Evolutionary conservation across 1,140 invertebrate genomes (phyloP), one percentile per base, ranked within the genome.

Genomic region (Drosophila triauraria): DNA sequence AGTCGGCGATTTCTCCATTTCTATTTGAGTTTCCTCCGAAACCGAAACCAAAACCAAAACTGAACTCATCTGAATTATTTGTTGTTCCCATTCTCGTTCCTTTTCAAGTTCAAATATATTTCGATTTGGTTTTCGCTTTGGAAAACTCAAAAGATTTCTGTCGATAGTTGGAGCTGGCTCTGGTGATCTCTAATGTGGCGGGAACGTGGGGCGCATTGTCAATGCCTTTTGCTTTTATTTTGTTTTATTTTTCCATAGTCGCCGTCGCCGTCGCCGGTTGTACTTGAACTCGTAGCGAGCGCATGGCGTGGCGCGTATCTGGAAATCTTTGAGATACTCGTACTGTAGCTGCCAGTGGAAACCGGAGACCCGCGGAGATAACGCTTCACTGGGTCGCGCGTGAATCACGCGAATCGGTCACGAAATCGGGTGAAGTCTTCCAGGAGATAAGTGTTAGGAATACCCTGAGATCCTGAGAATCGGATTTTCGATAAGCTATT

Each of bases 241-340:
- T 40, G 13, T 0, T 20, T 23, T 40, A 35, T 40, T 54, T 54
- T 56, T 10, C 3, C 20, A 23, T 25, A 56, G 35, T 56, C 15
- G 20, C n/a, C 32, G 78, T 65, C 80, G 77, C 62, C 43, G 72
- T 75, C 70, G 82, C 83, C 80, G 72, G 80, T 87, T 88, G 84
- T 80, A 87, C 83, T 87, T 88, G 83, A 88, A 88, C 77, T 88
- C 56, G 64, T 64, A 75, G 60, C 50, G 43, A 67, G 61, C 59
- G 68, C 71, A 46, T 79, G 60, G 64, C 50, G 61, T 59, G 43
- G 25, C 53, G 68, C 54, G 70, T 74, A 72, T 60, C 68, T 60
- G 30, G 7, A 47, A 51, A 60, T 72, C 69, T 72, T 50, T 50
- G 53, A 60, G 70, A 72, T 74, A 60, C 17, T 54, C 53, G 53